A percentile compares a stretch with the other conserved stretches of the same genome.
Evolutionary conservation across 2,888 invertebrate species (phyloP).

Genomic region (Xylocampa areola): DNA sequence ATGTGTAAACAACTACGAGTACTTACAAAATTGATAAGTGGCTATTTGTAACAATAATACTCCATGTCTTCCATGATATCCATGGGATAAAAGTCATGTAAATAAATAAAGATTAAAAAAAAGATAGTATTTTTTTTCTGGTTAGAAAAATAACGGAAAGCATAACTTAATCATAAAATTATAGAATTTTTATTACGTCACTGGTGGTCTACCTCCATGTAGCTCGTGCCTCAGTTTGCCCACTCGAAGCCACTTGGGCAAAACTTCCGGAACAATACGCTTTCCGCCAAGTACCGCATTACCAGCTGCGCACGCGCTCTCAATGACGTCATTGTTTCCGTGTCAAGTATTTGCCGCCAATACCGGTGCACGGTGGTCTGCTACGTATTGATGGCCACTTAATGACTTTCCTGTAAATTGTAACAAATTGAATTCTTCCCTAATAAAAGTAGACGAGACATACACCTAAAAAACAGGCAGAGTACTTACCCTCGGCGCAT

Average conservation of each 20-base stretch:
- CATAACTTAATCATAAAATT: not conserved
- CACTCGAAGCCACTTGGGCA: slow-evolving; percentile 67
- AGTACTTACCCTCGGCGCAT: slow-evolving; percentile 55
- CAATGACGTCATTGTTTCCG: slow-evolving; percentile 77
- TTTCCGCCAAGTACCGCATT: slow-evolving; percentile 52
- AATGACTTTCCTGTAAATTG: slow-evolving; percentile 72
- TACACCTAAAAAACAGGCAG: too few species aligned
- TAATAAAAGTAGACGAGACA: too few species aligned
- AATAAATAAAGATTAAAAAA: too few species aligned
- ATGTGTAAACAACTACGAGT: too few species aligned
- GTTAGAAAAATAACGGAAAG: too few species aligned
- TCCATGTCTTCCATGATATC: too few species aligned
- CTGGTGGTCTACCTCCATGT: slow-evolving; percentile 61
- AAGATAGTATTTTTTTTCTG: too few species aligned
- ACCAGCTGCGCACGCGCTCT: slow-evolving; percentile 86
- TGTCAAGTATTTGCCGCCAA: slow-evolving; percentile 56
- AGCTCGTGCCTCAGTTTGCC: slow-evolving; percentile 80
- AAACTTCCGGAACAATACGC: slow-evolving; percentile 69
- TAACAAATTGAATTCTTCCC: slow-evolving; percentile 17
- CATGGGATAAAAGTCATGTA: too few species aligned
- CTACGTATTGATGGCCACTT: slow-evolving; percentile 82
- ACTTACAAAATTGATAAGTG: too few species aligned
- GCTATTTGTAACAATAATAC: too few species aligned
- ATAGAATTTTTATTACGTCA: slow-evolving; percentile 4
- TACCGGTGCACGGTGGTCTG: slow-evolving; percentile 81